Conservation (phyloP, 2,888 invertebrate genomes). For the Hoplodrina blanda region DNA sequence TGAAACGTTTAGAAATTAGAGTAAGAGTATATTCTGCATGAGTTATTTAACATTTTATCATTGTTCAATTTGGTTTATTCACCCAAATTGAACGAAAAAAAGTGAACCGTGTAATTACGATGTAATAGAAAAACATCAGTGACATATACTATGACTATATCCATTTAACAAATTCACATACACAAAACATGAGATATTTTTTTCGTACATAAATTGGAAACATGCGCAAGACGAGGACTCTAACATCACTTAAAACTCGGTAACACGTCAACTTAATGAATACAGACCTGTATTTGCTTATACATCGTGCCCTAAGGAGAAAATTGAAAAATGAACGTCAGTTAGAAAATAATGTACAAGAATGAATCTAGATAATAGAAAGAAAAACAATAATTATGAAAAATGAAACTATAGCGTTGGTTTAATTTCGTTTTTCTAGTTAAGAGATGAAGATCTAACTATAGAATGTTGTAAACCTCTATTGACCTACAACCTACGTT, state of each 20-base stretch:
- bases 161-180: slow-evolving; percentile 62
- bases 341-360: slow-evolving; percentile 60
- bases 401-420: neutral
- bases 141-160: slow-evolving; percentile 48
- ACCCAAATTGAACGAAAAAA: slow-evolving; percentile 2
- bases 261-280: slow-evolving; percentile 72
- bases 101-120: slow-evolving; percentile 36
- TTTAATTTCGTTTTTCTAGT: neutral
- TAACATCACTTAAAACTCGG: slow-evolving; percentile 82
- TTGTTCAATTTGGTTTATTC: neutral
- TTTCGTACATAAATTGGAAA: slow-evolving; percentile 64
- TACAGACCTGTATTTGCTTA: slow-evolving; percentile 91
- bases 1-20: neutral
- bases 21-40: neutral
- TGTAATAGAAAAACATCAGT: slow-evolving; percentile 34
- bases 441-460: neutral
- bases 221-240: slow-evolving; percentile 79
- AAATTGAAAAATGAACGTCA: slow-evolving; percentile 78
- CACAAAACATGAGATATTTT: slow-evolving; percentile 59
- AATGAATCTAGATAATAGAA: slow-evolving; percentile 26
- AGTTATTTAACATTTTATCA: neutral
- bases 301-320: slow-evolving; percentile 89
- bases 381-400: slow-evolving; percentile 11
- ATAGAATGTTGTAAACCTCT: neutral
- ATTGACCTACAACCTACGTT: slow-evolving; percentile 3